phyloP scores from a whole-genome alignment of 2,113 vertebrate species.

The Sylvilagus bachmani region DNA sequence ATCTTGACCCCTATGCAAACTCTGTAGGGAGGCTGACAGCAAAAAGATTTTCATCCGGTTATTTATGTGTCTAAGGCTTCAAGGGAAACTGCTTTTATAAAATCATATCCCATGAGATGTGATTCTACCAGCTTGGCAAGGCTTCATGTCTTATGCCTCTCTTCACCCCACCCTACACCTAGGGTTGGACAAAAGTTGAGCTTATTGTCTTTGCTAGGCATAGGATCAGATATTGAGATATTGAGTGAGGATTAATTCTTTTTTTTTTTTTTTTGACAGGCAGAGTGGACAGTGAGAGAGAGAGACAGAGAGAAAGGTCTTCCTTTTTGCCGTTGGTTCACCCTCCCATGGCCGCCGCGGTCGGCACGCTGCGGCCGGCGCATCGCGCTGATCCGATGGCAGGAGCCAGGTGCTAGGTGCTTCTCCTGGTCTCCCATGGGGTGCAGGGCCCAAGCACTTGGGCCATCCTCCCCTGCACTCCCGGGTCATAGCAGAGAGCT shows the following conservation, averaged over 20 bases:
- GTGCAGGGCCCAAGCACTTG: too few species aligned
- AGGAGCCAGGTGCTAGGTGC: too few species aligned
- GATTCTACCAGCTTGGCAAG: not conserved
- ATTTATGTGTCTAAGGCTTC: constrained; percentile 44
- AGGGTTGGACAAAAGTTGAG: constrained; percentile 13
- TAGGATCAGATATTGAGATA: constrained; percentile 3
- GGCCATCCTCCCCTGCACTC: too few species aligned
- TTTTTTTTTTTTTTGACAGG: too few species aligned
- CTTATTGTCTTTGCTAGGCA: not conserved
- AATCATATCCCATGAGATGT: constrained; percentile 25
- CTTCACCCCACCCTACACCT: constrained; percentile 1
- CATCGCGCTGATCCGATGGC: too few species aligned
- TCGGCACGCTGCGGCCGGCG: too few species aligned
- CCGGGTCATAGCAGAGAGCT: too few species aligned
- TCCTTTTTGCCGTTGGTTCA: too few species aligned
- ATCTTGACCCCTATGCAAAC: constrained; percentile 37
- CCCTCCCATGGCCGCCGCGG: too few species aligned
- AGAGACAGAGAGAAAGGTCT: too few species aligned
- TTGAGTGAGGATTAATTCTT: constrained; percentile 33
- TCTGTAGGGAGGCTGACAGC: constrained; percentile 19
- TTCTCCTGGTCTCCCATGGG: too few species aligned
- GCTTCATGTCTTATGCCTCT: constrained; percentile 6
- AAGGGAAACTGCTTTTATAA: constrained; percentile 56
- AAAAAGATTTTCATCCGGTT: constrained; percentile 46
- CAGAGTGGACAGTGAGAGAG: too few species aligned